Percentiles rank a stretch among this genome's conserved stretches.
Conservation (phyloP, 2,113 vertebrate genomes). For the Triplophysa dalaica region DNA sequence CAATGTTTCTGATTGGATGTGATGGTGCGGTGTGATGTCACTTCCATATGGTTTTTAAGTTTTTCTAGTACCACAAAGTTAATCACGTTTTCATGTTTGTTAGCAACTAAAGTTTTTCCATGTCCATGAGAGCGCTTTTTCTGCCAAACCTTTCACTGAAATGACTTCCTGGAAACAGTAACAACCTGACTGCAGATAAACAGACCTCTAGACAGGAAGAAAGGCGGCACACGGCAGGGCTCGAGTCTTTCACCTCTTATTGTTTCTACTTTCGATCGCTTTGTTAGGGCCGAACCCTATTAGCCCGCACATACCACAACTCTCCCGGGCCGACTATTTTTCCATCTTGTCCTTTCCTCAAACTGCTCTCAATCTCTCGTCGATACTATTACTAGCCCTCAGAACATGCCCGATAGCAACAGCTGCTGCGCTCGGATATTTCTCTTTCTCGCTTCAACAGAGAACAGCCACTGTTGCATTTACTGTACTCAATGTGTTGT, state of each 20-base stretch:
- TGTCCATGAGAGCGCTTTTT: conserved; percentile 60
- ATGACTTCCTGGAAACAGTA: conserved; percentile 75
- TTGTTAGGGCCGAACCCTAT: conserved; percentile 59
- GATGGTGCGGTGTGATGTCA: background rate
- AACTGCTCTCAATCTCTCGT: conserved; percentile 41
- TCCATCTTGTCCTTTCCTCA: conserved; percentile 30
- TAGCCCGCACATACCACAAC: conserved; percentile 50
- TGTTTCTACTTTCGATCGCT: conserved; percentile 63
- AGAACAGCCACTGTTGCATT: background rate
- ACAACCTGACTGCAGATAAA: conserved; percentile 68
- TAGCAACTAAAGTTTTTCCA: conserved; percentile 36
- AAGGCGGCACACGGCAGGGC: conserved; percentile 52
- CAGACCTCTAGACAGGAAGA: conserved; percentile 62
- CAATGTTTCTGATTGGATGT: background rate
- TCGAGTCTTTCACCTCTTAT: conserved; percentile 66
- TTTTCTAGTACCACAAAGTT: background rate
- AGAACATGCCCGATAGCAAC: background rate
- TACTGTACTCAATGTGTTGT: background rate
- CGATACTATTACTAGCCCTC: conserved; percentile 37
- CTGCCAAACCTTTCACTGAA: conserved; percentile 55
- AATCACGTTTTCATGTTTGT: conserved; percentile 18
- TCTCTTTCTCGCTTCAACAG: background rate
- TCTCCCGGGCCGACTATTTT: background rate
- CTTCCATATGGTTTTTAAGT: background rate
- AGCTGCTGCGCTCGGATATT: conserved; percentile 21